A percentile compares a stretch with the other conserved stretches of the same genome.
These are phyloP conservation scores for Diorhabda elongata DNA, from an alignment of 1,140 invertebrate species.

Conservation along the genomic window DNA sequence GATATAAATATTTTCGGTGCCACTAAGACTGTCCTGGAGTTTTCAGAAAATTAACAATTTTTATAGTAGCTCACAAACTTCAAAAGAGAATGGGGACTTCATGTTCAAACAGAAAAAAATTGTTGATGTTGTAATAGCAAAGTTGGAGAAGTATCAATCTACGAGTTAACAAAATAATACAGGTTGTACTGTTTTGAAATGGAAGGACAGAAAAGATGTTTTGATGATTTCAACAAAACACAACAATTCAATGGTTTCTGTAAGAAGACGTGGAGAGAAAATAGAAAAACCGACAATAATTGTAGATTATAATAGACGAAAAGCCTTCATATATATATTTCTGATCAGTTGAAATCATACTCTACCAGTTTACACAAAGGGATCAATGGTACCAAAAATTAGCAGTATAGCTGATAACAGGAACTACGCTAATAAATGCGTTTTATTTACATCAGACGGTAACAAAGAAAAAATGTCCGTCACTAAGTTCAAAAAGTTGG, in stretches of 20 bases:
- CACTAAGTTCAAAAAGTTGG: too few relatives aligned
- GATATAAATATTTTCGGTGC: neutral
- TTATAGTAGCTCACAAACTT: neutral
- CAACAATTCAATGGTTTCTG: neutral
- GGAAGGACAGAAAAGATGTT: neutral
- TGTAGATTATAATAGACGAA: slow-evolving; percentile 1
- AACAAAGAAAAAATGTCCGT: neutral
- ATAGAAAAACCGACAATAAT: slow-evolving; percentile 1
- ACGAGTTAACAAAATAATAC: neutral
- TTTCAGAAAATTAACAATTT: neutral
- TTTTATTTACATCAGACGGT: neutral
- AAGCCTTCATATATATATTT: slow-evolving; percentile 6
- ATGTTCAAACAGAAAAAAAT: neutral
- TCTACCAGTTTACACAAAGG: neutral
- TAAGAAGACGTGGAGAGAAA: neutral
- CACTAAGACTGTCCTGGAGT: neutral
- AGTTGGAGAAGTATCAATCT: neutral
- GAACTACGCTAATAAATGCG: neutral
- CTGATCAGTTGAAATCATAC: neutral
- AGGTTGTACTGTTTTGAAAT: neutral
- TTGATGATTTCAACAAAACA: neutral
- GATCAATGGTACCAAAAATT: slow-evolving; percentile 5
- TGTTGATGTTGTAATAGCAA: neutral
- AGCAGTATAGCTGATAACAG: neutral
- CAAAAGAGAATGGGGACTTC: neutral